Percentiles rank a stretch among this genome's conserved stretches.
phyloP scores from a whole-genome alignment of 2,888 invertebrate genomes.

The Perizoma affinitatum region DNA sequence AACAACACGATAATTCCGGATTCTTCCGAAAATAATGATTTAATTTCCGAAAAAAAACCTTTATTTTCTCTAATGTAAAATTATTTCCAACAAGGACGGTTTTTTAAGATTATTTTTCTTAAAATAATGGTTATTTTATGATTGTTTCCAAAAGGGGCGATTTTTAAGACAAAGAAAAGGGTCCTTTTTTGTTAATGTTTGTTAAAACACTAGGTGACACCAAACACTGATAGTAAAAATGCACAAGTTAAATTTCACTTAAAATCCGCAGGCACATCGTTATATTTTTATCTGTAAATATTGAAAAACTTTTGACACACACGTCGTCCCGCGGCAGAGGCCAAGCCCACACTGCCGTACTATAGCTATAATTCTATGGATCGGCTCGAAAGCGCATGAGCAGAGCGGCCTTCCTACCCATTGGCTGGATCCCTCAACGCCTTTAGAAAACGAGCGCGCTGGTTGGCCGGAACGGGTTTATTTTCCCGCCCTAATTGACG shows the following conservation, averaged over 20 bases:
- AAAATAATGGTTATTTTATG: no score
- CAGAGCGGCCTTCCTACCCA: slow-evolving; percentile 56
- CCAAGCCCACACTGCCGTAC: slow-evolving; percentile 81
- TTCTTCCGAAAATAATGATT: slow-evolving; percentile 2
- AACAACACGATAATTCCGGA: slow-evolving; percentile 39
- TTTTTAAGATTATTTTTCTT: no score
- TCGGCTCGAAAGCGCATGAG: slow-evolving; percentile 79
- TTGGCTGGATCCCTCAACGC: slow-evolving; percentile 71
- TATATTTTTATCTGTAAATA: slow-evolving; percentile 62
- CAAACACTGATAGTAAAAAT: slow-evolving; percentile 34
- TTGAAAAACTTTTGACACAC: slow-evolving; percentile 47
- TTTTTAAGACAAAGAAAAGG: no score
- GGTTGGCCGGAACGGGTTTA: slow-evolving; percentile 64
- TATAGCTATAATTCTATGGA: slow-evolving; percentile 80
- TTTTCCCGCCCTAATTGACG: slow-evolving; percentile 75
- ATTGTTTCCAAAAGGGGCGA: no score
- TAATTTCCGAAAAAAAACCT: background rate
- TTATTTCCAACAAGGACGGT: no score
- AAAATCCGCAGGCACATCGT: slow-evolving; percentile 72
- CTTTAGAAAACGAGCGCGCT: slow-evolving; percentile 54
- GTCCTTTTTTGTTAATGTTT: background rate
- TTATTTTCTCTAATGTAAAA: background rate
- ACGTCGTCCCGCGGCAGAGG: slow-evolving; percentile 69
- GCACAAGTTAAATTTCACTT: slow-evolving; percentile 49
- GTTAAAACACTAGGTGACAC: slow-evolving; percentile 22